phyloP scores from a whole-genome alignment of 2,888 invertebrate genomes.

The Drosophila putrida region DNA sequence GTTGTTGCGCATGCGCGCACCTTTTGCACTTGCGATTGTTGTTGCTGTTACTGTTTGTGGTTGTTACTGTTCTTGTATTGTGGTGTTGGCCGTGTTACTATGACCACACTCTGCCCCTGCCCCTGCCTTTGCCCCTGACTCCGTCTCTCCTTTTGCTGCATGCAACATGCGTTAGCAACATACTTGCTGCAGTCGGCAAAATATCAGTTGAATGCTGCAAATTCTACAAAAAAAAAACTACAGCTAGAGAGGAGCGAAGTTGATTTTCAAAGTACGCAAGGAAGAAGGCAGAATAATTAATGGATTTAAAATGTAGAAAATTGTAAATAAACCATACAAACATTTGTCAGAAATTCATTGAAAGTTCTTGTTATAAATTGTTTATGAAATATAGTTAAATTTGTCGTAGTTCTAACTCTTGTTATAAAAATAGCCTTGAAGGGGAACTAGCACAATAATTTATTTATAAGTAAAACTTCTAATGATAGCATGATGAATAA shows the following conservation, averaged over 20 bases:
- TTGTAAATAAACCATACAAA: neutral
- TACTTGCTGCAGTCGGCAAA: conserved; percentile 53
- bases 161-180: conserved; percentile 72
- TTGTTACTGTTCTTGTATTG: conserved; percentile 42
- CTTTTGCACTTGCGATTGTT: conserved; percentile 68
- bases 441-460: too few relatives aligned
- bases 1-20: conserved; percentile 71
- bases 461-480: too few relatives aligned
- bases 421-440: too few relatives aligned
- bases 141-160: conserved; percentile 17
- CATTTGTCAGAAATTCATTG: neutral
- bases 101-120: neutral
- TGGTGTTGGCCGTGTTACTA: conserved; percentile 36
- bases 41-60: conserved; percentile 22
- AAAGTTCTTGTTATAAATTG: neutral
- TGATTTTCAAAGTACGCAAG: neutral
- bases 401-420: too few relatives aligned
- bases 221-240: conserved; percentile 27
- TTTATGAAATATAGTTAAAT: too few relatives aligned
- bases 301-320: neutral
- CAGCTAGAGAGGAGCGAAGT: conserved; percentile 32
- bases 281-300: neutral
- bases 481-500: too few relatives aligned
- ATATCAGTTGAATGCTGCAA: conserved; percentile 45
- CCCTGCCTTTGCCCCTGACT: neutral